Evolutionary conservation across 2,113 vertebrate genomes (phyloP).

Genomic region (Ramphastos sulfuratus): DNA sequence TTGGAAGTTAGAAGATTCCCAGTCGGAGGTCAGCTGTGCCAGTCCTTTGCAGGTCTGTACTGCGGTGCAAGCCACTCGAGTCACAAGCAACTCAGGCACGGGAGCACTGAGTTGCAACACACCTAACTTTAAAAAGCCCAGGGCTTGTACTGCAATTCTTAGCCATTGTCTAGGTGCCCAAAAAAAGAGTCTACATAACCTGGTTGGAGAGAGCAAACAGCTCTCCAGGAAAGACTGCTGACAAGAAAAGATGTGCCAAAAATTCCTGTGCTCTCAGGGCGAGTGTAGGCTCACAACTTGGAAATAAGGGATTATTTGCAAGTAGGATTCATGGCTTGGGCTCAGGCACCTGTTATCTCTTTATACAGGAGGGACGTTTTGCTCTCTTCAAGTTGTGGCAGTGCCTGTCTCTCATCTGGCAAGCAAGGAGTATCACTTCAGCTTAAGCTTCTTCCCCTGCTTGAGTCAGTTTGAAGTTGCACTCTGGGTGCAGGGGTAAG

Average conservation of each 20-base stretch:
- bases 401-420: not conserved
- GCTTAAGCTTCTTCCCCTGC: not conserved
- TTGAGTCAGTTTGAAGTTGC: not conserved
- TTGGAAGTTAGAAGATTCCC: not conserved
- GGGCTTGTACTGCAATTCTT: not conserved
- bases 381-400: not conserved
- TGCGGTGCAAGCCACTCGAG: not conserved
- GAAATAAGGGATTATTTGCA: not conserved
- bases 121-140: not conserved
- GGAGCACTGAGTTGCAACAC: not conserved
- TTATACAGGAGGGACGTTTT: not conserved
- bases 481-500: not conserved
- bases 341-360: not conserved
- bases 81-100: not conserved
- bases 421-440: not conserved
- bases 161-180: not conserved
- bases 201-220: not conserved
- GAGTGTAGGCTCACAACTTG: not conserved
- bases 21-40: not conserved
- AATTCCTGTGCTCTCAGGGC: not conserved
- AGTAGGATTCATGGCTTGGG: not conserved
- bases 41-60: not conserved
- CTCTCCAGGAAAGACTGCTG: not conserved
- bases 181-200: not conserved
- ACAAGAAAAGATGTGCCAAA: not conserved